phyloP scores from a whole-genome alignment of 2,797 vertebrate genomes.

The Catharus ustulatus region DNA sequence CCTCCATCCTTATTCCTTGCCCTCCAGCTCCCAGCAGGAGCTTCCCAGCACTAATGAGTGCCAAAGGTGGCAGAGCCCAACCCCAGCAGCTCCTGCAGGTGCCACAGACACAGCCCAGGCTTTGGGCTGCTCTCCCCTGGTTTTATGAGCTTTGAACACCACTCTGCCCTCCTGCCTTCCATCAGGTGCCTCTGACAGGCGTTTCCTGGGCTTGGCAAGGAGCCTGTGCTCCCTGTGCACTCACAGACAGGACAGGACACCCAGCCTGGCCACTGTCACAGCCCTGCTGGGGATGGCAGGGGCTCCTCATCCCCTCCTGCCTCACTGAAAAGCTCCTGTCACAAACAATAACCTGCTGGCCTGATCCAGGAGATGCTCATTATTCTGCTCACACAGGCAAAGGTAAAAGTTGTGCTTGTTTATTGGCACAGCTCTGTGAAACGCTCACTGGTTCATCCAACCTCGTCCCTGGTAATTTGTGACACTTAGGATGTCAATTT shows the following conservation, averaged over 20 bases:
- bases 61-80: not conserved
- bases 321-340: not conserved
- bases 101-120: not conserved
- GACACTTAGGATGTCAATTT: not conserved
- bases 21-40: not conserved
- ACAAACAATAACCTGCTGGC: not conserved
- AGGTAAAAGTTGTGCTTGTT: not conserved
- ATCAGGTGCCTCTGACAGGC: not conserved
- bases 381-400: not conserved
- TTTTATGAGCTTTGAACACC: not conserved
- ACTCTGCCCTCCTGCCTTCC: not conserved
- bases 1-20: fast-evolving
- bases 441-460: not conserved
- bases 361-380: not conserved
- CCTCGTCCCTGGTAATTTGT: not conserved
- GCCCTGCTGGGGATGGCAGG: not conserved
- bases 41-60: not conserved
- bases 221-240: not conserved
- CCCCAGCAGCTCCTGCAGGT: not conserved
- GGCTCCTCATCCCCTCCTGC: not conserved
- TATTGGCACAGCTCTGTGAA: not conserved
- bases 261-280: not conserved
- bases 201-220: not conserved
- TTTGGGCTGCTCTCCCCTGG: fast-evolving
- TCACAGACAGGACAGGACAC: not conserved